Percentiles rank a stretch among this genome's conserved stretches.
Conservation (phyloP, 2,888 invertebrate genomes). For the Orthosia incerta region DNA sequence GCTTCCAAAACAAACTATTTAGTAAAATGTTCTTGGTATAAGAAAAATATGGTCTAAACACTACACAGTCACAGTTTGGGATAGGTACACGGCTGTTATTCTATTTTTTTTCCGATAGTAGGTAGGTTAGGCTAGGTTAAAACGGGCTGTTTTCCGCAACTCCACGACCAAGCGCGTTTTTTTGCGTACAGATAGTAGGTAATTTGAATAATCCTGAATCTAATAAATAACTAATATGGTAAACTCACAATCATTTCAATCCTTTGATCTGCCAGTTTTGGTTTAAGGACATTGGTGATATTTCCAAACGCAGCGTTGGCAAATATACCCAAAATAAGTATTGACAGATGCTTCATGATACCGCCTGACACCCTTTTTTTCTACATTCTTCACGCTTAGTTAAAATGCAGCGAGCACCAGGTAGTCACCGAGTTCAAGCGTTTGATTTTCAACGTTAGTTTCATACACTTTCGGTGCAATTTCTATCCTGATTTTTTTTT, state of each 20-base stretch:
- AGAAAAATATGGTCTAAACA: no score
- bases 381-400: neutral
- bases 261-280: constrained; percentile 40
- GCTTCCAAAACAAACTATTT: no score
- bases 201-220: no score
- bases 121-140: no score
- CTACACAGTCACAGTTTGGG: no score
- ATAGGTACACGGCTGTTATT: no score
- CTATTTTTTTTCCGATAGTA: no score
- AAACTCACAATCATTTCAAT: constrained; percentile 59
- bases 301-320: constrained; percentile 21
- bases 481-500: constrained; percentile 1
- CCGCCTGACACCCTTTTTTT: neutral
- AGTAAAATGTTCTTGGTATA: no score
- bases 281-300: neutral
- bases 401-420: neutral
- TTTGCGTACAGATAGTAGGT: no score
- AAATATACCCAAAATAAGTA: constrained; percentile 35
- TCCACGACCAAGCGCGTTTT: no score
- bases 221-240: neutral
- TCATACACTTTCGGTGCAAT: neutral
- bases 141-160: no score
- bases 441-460: neutral
- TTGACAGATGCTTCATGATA: constrained; percentile 39
- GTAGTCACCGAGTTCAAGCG: neutral